Evolutionary conservation across 30 jellyfish, hydroid and myxozoan genomes (phyloP), one percentile per base, ranked within the genome.

Genomic region (Calvadosia cruxmelitensis): DNA sequence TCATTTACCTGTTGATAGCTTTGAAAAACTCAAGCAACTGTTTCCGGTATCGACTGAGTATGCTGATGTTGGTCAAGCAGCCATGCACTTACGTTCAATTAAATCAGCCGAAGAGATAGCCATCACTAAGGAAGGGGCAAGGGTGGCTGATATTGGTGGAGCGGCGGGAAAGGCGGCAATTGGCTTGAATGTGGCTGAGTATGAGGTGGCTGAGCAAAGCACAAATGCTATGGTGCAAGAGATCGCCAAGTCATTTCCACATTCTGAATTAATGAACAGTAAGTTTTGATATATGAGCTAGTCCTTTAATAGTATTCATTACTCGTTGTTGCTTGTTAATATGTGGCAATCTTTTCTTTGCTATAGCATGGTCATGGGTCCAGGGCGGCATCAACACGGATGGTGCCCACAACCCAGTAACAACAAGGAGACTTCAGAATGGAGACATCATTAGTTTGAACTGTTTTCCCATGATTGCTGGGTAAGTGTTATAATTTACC

Each of bases 391-490:
- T 85, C 24, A 85, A 85, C 74, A 85, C 95, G 0, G 95, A 85
- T 63, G 95, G 95, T 20, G 95, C 93, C 7, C 95, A 85, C 74
- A 85, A 85, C 53, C 95, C 95, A 28, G 93, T 78, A 48, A 85
- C 95, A 32, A 69, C 84, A 49, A 64, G 93, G 23, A 74, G 63
- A 67, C 50, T 85, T 20, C 84, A 78, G 53, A 85, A 78, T 34
- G 95, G 95, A 31, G 95, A 85, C 50, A 78, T 85, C 42, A 53
- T 85, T 80, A 85, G 95, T 69, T 42, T 77, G n/a, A 85, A 85
- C 67, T 85, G 93, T 53, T 85, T 85, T 33, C 95, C 95, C 3
- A 85, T 85, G 93, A 85, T 85, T 31, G 66, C 93, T 27, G 95
- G 95, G 95, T 85, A 73, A 13, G 93, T 31, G 0, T 10, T 49